Evolutionary conservation across 1,140 invertebrate species (phyloP).

Genomic region (Solenopsis fugax): DNA sequence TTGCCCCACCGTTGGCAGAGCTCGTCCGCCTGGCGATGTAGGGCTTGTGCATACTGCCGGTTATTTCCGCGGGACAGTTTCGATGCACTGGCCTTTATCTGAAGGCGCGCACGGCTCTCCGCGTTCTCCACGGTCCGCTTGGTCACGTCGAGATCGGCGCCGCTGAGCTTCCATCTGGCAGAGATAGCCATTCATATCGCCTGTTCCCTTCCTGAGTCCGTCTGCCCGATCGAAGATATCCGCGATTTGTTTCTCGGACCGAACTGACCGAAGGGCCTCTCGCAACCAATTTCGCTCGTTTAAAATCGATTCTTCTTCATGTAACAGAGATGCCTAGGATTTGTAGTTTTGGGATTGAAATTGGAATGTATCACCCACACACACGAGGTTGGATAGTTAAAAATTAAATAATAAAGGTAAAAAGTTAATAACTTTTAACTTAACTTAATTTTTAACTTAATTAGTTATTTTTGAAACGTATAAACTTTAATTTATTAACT

Average conservation of each 20-base stretch:
- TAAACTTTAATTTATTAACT: too few relatives aligned
- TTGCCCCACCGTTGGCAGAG: slow-evolving; percentile 63
- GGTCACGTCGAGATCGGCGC: slow-evolving; percentile 56
- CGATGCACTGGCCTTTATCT: slow-evolving; percentile 12
- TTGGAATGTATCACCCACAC: too few relatives aligned
- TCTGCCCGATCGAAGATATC: background rate
- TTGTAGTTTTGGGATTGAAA: too few relatives aligned
- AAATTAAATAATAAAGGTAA: too few relatives aligned
- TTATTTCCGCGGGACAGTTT: slow-evolving; percentile 40
- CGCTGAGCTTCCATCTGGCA: background rate
- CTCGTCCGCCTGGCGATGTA: slow-evolving; percentile 80
- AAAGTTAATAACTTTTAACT: too few relatives aligned
- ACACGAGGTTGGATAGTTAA: too few relatives aligned
- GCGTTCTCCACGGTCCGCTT: slow-evolving; percentile 58
- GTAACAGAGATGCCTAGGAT: too few relatives aligned
- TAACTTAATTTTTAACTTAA: too few relatives aligned
- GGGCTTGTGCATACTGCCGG: slow-evolving; percentile 72
- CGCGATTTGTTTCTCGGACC: slow-evolving; percentile 11
- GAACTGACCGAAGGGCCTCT: background rate
- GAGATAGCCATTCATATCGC: slow-evolving; percentile 50
- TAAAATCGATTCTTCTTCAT: slow-evolving; percentile 27
- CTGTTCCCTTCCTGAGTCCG: background rate
- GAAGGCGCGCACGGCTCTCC: slow-evolving; percentile 35
- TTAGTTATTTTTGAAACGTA: too few relatives aligned
- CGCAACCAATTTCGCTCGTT: slow-evolving; percentile 30